A percentile compares a stretch with the other conserved stretches of the same genome.
Evolutionary conservation across 1,140 invertebrate species (phyloP).

Genomic region (Chrysopa pallens): DNA sequence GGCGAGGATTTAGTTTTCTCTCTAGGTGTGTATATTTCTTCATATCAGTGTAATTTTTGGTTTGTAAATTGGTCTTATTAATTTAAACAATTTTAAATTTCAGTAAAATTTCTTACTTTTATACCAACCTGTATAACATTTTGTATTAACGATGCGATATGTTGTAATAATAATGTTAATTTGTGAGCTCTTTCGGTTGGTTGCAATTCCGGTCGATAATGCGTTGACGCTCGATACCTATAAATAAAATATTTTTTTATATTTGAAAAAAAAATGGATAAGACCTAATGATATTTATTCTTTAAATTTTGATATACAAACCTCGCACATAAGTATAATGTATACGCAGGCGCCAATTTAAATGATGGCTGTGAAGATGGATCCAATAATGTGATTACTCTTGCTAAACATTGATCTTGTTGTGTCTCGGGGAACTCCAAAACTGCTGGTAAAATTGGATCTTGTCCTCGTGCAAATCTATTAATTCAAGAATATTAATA

Average conservation of each 20-base stretch:
- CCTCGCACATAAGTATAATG: constrained; percentile 78
- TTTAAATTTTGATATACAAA: constrained; percentile 9
- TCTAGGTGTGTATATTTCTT: too few relatives aligned
- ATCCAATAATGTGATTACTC: constrained; percentile 74
- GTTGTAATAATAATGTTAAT: constrained; percentile 71
- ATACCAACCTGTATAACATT: constrained; percentile 52
- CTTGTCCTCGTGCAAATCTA: constrained; percentile 41
- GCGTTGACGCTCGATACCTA: constrained; percentile 79
- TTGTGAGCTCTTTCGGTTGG: constrained; percentile 81
- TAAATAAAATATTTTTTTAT: background rate
- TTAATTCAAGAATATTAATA: background rate
- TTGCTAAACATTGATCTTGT: constrained; percentile 76
- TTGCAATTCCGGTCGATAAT: constrained; percentile 78
- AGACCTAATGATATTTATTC: too few relatives aligned
- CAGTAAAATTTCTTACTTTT: background rate
- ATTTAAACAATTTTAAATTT: too few relatives aligned
- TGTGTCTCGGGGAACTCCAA: constrained; percentile 88
- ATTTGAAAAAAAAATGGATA: too few relatives aligned
- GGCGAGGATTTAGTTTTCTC: too few relatives aligned
- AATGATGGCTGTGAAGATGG: constrained; percentile 61
- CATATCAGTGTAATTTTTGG: too few relatives aligned
- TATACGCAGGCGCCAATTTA: constrained; percentile 85
- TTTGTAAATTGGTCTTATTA: too few relatives aligned
- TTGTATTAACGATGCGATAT: constrained; percentile 75
- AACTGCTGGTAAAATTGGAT: constrained; percentile 84